These are phyloP conservation scores for Vombatus ursinus DNA, from an alignment of 2,113 vertebrate species.

Conservation along the genomic window DNA sequence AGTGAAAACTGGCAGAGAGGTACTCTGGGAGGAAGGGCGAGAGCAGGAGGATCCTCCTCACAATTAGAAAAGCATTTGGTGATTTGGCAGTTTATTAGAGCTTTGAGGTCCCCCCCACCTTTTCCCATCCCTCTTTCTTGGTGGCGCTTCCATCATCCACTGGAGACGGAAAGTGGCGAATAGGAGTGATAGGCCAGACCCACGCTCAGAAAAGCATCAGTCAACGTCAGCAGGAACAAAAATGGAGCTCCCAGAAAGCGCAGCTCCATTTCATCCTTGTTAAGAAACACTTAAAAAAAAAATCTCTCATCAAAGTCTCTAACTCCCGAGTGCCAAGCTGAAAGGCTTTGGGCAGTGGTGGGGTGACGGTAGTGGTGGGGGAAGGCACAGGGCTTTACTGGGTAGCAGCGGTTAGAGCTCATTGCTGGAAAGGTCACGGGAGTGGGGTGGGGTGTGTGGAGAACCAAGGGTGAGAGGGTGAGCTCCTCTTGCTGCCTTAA, in stretches of 20 bases:
- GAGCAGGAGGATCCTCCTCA: conserved; percentile 29
- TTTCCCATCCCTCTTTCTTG: conserved; percentile 20
- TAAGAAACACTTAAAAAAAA: conserved; percentile 79
- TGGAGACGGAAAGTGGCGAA: neutral
- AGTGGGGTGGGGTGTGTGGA: neutral
- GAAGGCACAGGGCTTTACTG: conserved; percentile 80
- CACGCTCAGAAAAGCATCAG: conserved; percentile 8
- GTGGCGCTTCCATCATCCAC: neutral
- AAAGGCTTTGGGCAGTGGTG: conserved; percentile 81
- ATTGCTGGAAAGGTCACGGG: neutral
- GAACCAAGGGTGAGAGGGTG: neutral
- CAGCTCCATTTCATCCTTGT: conserved; percentile 11
- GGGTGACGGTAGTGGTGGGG: neutral
- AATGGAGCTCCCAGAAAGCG: conserved; percentile 16
- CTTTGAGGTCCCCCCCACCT: conserved; percentile 34
- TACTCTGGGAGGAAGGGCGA: neutral
- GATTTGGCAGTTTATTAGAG: conserved; percentile 68
- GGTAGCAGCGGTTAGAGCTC: conserved; percentile 8
- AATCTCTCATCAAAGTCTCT: conserved; percentile 68
- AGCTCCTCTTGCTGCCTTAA: neutral
- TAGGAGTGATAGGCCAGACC: neutral
- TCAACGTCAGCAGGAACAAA: conserved; percentile 23
- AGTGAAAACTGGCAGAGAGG: neutral
- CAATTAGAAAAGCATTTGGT: neutral
- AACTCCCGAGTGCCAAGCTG: conserved; percentile 70